Percentiles rank a stretch among this genome's conserved stretches.
Evolutionary conservation across 2,888 invertebrate genomes (phyloP).

Genomic region (Lithophane semibrunnea): DNA sequence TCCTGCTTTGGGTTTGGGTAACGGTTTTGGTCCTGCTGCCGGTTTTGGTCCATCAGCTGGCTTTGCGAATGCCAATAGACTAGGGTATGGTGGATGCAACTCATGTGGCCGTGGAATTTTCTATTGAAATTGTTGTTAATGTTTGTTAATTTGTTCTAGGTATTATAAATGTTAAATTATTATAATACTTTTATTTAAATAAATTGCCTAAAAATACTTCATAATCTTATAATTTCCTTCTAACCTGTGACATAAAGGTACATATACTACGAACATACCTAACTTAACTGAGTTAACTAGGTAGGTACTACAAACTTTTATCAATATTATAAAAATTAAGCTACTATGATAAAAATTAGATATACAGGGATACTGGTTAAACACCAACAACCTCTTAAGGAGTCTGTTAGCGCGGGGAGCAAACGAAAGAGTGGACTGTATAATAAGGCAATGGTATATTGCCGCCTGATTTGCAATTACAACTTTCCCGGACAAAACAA

Average conservation of each 20-base stretch:
- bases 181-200: background rate
- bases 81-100: conserved; percentile 12
- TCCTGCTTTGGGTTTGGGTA: conserved; percentile 35
- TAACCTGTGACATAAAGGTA: no score
- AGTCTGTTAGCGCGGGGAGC: no score
- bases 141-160: background rate
- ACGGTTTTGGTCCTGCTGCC: conserved; percentile 29
- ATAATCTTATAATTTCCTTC: no score
- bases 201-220: background rate
- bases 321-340: background rate
- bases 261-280: no score
- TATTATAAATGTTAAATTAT: conserved; percentile 5
- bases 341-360: background rate
- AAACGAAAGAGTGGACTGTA: no score
- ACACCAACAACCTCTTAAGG: no score
- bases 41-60: conserved; percentile 19
- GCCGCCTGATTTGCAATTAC: no score
- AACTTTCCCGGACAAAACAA: no score
- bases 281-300: no score
- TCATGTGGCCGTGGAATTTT: conserved; percentile 9
- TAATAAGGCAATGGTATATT: no score
- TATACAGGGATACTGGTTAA: no score
- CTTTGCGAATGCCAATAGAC: conserved; percentile 25
- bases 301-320: no score
- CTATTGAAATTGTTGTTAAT: conserved; percentile 1